Percentiles rank a stretch among this genome's conserved stretches.
phyloP scores from a whole-genome alignment of 2,888 invertebrate genomes.

The Zeuzera pyrina region DNA sequence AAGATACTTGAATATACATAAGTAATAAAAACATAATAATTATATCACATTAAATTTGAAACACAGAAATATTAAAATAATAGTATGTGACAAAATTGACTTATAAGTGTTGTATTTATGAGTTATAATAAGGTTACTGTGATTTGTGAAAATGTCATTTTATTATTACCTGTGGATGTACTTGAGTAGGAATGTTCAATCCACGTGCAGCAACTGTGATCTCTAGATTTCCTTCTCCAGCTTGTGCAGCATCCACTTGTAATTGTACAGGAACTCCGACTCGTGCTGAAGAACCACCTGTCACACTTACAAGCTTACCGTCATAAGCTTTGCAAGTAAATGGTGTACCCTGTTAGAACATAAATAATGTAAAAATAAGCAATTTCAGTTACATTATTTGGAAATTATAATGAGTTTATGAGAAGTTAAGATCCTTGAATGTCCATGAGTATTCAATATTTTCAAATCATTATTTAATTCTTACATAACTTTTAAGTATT shows the following conservation, averaged over 20 bases:
- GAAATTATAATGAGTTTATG: too few relatives aligned
- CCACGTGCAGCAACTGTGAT: slow-evolving; percentile 96
- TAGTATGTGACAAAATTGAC: too few relatives aligned
- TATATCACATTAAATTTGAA: slow-evolving; percentile 13
- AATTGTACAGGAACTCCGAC: slow-evolving; percentile 95
- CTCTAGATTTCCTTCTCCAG: slow-evolving; percentile 97
- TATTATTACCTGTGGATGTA: slow-evolving; percentile 90
- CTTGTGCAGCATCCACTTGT: slow-evolving; percentile 95
- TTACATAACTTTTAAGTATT: too few relatives aligned
- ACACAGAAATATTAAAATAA: not conserved
- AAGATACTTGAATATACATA: too few relatives aligned
- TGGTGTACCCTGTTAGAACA: slow-evolving; percentile 85
- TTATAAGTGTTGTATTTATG: too few relatives aligned
- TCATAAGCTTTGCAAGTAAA: slow-evolving; percentile 95
- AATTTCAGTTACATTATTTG: too few relatives aligned
- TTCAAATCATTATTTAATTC: too few relatives aligned
- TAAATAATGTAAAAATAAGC: too few relatives aligned
- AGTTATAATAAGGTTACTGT: too few relatives aligned
- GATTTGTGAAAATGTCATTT: slow-evolving; percentile 34
- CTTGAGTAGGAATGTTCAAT: slow-evolving; percentile 95
- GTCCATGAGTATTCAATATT: too few relatives aligned
- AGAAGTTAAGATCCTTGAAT: too few relatives aligned
- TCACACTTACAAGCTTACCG: slow-evolving; percentile 88
- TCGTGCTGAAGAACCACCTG: slow-evolving; percentile 79
- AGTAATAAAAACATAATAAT: slow-evolving; percentile 3